These are phyloP conservation scores for Nomada hirtipes DNA, from an alignment of 2,888 invertebrate genomes.

Conservation along the genomic window DNA sequence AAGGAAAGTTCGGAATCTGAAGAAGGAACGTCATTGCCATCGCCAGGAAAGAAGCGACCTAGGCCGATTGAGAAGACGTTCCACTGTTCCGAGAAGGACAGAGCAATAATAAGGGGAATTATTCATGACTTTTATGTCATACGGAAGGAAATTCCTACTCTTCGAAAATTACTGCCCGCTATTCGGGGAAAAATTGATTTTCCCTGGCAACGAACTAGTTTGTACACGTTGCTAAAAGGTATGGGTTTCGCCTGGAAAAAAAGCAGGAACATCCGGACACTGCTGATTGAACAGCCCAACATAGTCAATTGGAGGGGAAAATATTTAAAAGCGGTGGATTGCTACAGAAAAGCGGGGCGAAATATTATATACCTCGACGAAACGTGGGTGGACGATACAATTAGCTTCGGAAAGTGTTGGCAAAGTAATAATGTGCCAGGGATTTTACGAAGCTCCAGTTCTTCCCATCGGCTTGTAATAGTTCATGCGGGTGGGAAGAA, in stretches of 20 bases:
- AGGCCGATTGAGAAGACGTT: too few species aligned
- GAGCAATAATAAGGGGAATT: too few species aligned
- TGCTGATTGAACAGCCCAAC: neutral
- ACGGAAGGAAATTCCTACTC: too few species aligned
- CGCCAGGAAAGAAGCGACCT: too few species aligned
- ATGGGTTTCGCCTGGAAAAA: constrained; percentile 3
- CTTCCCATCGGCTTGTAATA: neutral
- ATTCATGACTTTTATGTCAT: too few species aligned
- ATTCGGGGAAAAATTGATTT: constrained; percentile 2
- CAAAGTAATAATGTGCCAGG: neutral
- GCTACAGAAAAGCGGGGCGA: neutral
- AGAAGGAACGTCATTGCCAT: too few species aligned
- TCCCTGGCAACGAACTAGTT: neutral
- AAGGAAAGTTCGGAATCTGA: too few species aligned
- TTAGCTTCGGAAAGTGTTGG: constrained; percentile 1
- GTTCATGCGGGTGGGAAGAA: constrained; percentile 3
- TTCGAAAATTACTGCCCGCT: neutral
- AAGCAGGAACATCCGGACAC: neutral
- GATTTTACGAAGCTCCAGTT: neutral
- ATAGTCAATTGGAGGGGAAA: neutral
- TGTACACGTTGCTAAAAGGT: neutral
- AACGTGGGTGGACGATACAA: constrained; percentile 12
- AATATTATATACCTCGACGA: neutral
- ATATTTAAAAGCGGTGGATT: neutral
- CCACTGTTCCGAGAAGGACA: too few species aligned